phyloP scores from a whole-genome alignment of 2,888 invertebrate species.

The Eristalis pertinax region DNA sequence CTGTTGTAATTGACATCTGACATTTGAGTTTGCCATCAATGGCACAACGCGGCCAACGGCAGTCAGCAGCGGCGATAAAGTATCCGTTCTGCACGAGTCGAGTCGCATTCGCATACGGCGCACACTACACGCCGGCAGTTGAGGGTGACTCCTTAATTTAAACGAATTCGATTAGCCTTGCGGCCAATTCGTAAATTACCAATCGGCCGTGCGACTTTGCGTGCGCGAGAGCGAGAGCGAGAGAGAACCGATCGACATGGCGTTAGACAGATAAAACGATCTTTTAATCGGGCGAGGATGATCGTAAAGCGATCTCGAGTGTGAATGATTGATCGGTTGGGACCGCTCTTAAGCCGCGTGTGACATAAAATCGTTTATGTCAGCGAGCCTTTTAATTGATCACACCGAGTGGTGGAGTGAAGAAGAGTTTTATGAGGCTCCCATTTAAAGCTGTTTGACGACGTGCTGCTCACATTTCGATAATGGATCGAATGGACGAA shows the following conservation, averaged over 20 bases:
- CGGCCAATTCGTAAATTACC: constrained; percentile 53
- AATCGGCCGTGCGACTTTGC: background rate
- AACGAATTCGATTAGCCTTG: constrained; percentile 60
- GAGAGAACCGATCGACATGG: constrained; percentile 17
- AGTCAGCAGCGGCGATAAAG: constrained; percentile 46
- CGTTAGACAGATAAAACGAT: constrained; percentile 46
- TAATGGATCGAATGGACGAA: constrained; percentile 25
- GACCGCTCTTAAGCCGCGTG: constrained; percentile 57
- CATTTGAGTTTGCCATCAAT: constrained; percentile 66
- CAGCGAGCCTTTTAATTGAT: constrained; percentile 65
- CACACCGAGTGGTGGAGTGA: constrained; percentile 19
- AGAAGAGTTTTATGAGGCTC: constrained; percentile 41
- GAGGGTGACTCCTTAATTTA: constrained; percentile 67
- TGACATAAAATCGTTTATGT: constrained; percentile 69
- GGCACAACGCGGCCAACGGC: constrained; percentile 20
- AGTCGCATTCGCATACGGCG: constrained; percentile 38
- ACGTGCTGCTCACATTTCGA: constrained; percentile 20
- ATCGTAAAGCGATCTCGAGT: constrained; percentile 41
- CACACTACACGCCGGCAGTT: background rate
- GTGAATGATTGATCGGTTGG: constrained; percentile 69
- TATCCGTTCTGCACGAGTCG: constrained; percentile 45
- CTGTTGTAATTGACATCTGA: constrained; percentile 72
- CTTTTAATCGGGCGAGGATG: constrained; percentile 34
- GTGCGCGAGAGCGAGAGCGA: constrained; percentile 12
- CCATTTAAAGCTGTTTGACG: constrained; percentile 12